Conservation (phyloP, 2,888 invertebrate species). For the Carcina quercana region DNA sequence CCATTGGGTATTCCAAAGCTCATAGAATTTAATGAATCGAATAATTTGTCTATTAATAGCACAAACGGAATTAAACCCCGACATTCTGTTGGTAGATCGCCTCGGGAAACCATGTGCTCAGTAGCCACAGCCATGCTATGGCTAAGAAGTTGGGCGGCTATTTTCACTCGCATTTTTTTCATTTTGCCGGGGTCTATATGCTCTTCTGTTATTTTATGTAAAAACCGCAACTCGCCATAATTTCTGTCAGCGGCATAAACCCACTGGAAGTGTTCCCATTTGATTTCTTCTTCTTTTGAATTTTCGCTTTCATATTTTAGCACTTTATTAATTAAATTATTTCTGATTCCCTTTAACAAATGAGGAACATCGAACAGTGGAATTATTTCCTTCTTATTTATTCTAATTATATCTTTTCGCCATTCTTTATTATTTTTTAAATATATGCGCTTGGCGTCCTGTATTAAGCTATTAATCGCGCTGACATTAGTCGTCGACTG, state of each 20-base stretch:
- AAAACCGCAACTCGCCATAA: constrained; percentile 16
- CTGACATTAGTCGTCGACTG: background rate
- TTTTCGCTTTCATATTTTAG: constrained; percentile 8
- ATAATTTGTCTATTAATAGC: constrained; percentile 14
- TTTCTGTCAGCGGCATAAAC: constrained; percentile 19
- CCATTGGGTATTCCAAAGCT: constrained; percentile 11
- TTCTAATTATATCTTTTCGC: background rate
- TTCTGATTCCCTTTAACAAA: constrained; percentile 3
- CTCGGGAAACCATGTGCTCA: constrained; percentile 16
- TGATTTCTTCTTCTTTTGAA: constrained; percentile 17
- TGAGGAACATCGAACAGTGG: constrained; percentile 1
- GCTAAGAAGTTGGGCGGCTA: constrained; percentile 24
- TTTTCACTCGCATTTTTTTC: constrained; percentile 24
- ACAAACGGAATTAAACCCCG: constrained; percentile 9
- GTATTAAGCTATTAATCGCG: background rate
- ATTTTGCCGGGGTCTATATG: constrained; percentile 20
- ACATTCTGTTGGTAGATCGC: constrained; percentile 13
- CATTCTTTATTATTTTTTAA: background rate
- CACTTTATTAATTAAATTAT: constrained; percentile 18
- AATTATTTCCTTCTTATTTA: background rate
- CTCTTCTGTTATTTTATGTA: constrained; percentile 23
- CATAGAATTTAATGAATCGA: constrained; percentile 14
- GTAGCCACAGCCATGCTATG: constrained; percentile 23
- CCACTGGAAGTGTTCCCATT: constrained; percentile 22
- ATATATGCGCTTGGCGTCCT: background rate